Evolutionary conservation across 2,113 vertebrate species (phyloP).

Genomic region (Cairina moschata): DNA sequence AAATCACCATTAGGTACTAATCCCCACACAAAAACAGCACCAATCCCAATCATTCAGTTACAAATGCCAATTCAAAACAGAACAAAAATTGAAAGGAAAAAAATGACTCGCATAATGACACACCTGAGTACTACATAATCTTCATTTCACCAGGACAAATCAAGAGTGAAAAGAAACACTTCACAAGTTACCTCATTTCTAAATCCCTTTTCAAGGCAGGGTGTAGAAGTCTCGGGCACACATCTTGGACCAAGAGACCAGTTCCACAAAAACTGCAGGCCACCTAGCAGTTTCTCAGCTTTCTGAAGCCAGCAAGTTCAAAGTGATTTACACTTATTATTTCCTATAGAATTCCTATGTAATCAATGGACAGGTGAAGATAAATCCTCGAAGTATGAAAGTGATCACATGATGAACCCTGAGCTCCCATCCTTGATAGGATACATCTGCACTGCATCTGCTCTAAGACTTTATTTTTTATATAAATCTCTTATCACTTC

Average conservation of each 20-base stretch:
- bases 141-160: neutral
- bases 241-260: neutral
- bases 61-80: neutral
- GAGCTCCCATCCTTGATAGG: neutral
- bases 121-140: neutral
- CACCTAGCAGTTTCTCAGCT: neutral
- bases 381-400: neutral
- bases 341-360: neutral
- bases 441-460: neutral
- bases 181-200: neutral
- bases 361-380: accelerated
- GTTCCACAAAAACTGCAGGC: neutral
- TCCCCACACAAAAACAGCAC: constrained; percentile 19
- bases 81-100: neutral
- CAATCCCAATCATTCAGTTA: neutral
- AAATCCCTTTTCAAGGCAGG: neutral
- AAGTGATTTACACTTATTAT: neutral
- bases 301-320: neutral
- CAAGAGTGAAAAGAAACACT: neutral
- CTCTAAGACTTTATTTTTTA: neutral
- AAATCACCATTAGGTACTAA: neutral
- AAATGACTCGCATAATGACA: neutral
- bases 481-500: neutral
- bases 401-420: neutral
- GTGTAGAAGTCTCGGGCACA: neutral